Percentiles rank a stretch among this genome's conserved stretches.
Evolutionary conservation across 2,888 invertebrate species (phyloP).

Genomic region (Aphodius sticticus): DNA sequence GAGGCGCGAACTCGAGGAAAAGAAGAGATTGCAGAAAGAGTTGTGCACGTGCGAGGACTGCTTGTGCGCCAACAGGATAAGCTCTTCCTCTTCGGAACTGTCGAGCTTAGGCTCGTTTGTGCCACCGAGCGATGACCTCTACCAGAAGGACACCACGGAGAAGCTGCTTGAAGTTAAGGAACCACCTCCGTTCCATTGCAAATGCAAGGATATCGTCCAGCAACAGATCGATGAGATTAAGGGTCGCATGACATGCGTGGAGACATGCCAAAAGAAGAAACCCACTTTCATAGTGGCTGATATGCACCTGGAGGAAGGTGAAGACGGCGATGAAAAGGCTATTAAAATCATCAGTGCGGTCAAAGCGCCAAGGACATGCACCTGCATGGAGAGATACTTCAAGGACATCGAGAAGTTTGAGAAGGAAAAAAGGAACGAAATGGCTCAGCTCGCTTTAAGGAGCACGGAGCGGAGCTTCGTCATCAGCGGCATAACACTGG

Average conservation of each 20-base stretch:
- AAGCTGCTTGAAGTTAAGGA: constrained; percentile 29
- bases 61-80: background rate
- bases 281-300: constrained; percentile 44
- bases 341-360: constrained; percentile 48
- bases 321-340: constrained; percentile 36
- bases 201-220: constrained; percentile 33
- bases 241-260: background rate
- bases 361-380: constrained; percentile 43
- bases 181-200: constrained; percentile 27
- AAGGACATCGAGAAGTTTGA: constrained; percentile 41
- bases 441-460: constrained; percentile 38
- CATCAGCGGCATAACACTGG: constrained; percentile 44
- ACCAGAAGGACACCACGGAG: constrained; percentile 14
- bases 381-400: constrained; percentile 47
- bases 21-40: constrained; percentile 7
- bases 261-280: constrained; percentile 25
- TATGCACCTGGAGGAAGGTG: constrained; percentile 37
- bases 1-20: background rate
- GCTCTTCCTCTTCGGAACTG: background rate
- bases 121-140: constrained; percentile 9
- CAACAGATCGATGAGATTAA: constrained; percentile 24
- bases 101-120: constrained; percentile 23
- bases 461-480: constrained; percentile 36
- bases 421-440: constrained; percentile 38
- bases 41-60: constrained; percentile 29